These are phyloP conservation scores for Papilio glaucus DNA, from an alignment of 1,140 invertebrate species.

Conservation along the genomic window DNA sequence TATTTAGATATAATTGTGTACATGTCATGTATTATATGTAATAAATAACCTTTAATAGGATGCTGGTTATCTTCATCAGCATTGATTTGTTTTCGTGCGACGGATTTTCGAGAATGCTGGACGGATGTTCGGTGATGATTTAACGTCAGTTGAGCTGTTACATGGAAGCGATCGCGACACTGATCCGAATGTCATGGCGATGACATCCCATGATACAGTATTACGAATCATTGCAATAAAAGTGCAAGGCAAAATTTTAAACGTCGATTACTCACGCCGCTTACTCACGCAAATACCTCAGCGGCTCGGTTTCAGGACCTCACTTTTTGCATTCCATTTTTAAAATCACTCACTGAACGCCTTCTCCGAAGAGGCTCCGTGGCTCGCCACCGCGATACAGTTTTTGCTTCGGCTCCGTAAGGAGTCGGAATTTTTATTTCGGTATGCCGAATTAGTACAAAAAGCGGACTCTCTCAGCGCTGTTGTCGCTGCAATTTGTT, in stretches of 20 bases:
- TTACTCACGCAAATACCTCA: conserved; percentile 50
- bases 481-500: conserved; percentile 74
- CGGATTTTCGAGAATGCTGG: neutral
- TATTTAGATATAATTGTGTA: too few species aligned
- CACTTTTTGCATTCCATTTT: conserved; percentile 59
- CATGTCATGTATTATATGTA: too few species aligned
- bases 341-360: conserved; percentile 52
- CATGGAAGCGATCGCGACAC: neutral
- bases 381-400: conserved; percentile 43
- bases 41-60: too few species aligned
- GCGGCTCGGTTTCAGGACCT: conserved; percentile 50
- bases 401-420: conserved; percentile 70
- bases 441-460: conserved; percentile 83
- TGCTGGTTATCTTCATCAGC: too few species aligned
- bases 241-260: conserved; percentile 12
- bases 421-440: conserved; percentile 81
- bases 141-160: neutral
- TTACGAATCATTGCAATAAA: conserved; percentile 8
- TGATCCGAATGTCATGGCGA: neutral
- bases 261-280: conserved; percentile 41
- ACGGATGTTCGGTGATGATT: neutral
- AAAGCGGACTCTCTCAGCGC: conserved; percentile 72
- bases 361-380: conserved; percentile 59
- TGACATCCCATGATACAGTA: conserved; percentile 26
- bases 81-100: too few species aligned